These are phyloP conservation scores for Argyrosomus japonicus DNA, from an alignment of 2,113 vertebrate species.

Conservation along the genomic window DNA sequence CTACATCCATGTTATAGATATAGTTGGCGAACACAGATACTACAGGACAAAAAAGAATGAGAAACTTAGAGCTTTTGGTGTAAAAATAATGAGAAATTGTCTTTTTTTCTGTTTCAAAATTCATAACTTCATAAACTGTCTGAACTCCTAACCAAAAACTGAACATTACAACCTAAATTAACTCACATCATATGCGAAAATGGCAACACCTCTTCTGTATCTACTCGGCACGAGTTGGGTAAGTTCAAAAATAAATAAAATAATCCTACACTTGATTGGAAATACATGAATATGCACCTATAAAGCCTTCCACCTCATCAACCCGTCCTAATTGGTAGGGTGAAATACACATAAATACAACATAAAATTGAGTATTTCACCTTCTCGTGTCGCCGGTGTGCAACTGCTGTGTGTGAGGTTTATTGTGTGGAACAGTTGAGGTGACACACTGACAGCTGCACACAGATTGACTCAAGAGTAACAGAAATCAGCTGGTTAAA, in stretches of 20 bases:
- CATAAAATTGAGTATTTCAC: constrained; percentile 22
- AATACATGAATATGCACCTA: not conserved
- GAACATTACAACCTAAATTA: no score
- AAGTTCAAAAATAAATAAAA: not conserved
- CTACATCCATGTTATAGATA: not conserved
- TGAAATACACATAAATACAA: not conserved
- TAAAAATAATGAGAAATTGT: no score
- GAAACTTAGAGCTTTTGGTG: not conserved
- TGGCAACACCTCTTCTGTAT: no score
- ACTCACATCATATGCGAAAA: no score
- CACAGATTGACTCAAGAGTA: constrained; percentile 38
- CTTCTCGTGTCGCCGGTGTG: constrained; percentile 14
- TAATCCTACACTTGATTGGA: not conserved
- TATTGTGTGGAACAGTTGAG: constrained; percentile 66
- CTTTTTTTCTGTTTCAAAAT: no score
- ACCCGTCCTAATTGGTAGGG: no score
- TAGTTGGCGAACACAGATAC: not conserved
- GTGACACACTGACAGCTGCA: constrained; percentile 74
- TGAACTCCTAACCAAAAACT: no score
- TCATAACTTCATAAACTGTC: no score
- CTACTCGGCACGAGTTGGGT: not conserved
- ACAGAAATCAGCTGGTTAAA: constrained; percentile 65
- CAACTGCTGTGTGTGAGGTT: constrained; percentile 59
- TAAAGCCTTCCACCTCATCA: not conserved
- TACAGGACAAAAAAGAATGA: not conserved